Evolutionary conservation across 2,797 vertebrate genomes (phyloP), one percentile per base, ranked within the genome.

Genomic region (Chaunax sp.): DNA sequence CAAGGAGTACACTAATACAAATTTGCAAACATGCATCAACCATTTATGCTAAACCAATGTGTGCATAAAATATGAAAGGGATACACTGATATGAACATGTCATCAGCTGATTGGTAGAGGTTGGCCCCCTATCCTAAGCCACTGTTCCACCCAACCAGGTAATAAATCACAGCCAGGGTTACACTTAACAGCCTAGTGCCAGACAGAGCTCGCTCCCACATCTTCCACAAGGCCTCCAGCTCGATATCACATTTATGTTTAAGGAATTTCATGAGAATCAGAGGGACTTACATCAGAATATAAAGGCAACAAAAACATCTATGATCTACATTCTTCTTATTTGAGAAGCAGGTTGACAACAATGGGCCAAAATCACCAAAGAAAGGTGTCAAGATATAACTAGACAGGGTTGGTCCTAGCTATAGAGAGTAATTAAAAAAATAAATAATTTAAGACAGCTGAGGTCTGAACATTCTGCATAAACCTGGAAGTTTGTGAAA

Each of bases 151-250:
- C 56, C 33, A 64, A 77, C 47, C 74, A 67, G 64, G 56, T 59
- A 40, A 79, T 88, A 90, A 91, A 92, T 92, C 86, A 87, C 53
- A 61, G 64, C 66, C 75, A 65, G 83, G 72, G 87, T 79, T 85
- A 83, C 75, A 90, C 64, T 65, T 88, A 78, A 58, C 89, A 90
- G 78, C 77, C 22, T 56, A 14, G 84, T 90, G 89, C 82, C 78
- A 91, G 83, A 85, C 72, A 78, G 69, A 79, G 35, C 49, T 60
- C n/a, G 6, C 47, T 82, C 72, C 76, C 56, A 77, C 61, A 75
- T 68, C 59, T 57, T 45, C 49, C 52, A 61, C 49, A 66, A 56
- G 49, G 56, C 58, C 61, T 71, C 41, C 20, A 67, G 56, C 50
- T 65, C 46, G 49, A 72, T 57, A 57, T 73, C 20, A 57, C 40